Evolutionary conservation across 2,113 vertebrate genomes (phyloP), one percentile per base, ranked within the genome.

Genomic region (Cyprinodon variegatus): DNA sequence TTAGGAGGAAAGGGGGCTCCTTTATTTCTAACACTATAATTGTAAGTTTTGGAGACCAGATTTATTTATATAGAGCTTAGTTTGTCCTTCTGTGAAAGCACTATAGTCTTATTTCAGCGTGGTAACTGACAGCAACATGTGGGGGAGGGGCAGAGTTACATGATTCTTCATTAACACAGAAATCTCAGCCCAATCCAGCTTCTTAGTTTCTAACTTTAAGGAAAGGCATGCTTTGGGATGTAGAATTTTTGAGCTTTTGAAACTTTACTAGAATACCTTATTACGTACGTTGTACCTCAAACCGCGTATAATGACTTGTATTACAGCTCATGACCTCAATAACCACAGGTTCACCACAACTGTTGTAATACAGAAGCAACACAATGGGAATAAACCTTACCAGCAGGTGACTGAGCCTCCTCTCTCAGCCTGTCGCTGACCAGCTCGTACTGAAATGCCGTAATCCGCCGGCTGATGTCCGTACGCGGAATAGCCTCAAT

Each of bases 401-500:
- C 96, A 46, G 91, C 90, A 61, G 92, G 85, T 5, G 93, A 86
- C n/a, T 92, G 94, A 41, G 94, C 94, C 74, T 95, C 94, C 2
- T 92, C 86, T 8, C 93, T 94, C 0, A 90, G 84, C 74, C 87
- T 90, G 84, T 94, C 91, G 84, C 77, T 94, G 86, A 96, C 94
- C 92, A 99, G 74, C 82, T 99, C 97, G 0, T 99, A 99, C 92
- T 98, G 98, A 93, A 99, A 99, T 61, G 95, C 94, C 0, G 97
- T 97, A 75, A 96, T 96, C 86, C 96, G 95, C 37, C 97, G 94
- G 91, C 98, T 95, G 92, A 99, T 99, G 94, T 99, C 97, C 90
- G 90, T 93, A 90, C 95, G 96, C 0, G 95, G 96, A 11, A 97
- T 94, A 0, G 98, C 97, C 93, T 99, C 97, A 50, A 99, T 94